These are phyloP conservation scores for Melanogrammus aeglefinus DNA, from an alignment of 2,797 vertebrate species.

Conservation along the genomic window DNA sequence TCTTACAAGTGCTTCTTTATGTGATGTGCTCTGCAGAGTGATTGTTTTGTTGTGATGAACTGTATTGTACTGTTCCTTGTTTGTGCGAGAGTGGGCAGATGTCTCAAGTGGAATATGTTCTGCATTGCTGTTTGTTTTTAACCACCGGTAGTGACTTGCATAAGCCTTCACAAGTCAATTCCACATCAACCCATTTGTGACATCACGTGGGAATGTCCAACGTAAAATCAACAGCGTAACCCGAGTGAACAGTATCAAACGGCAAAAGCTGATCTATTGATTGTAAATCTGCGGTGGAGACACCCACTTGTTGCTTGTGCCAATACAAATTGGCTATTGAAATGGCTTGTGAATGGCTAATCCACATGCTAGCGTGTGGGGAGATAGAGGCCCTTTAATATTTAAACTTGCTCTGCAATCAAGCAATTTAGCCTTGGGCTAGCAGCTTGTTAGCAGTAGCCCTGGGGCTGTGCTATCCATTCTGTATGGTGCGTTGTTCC, in stretches of 20 bases:
- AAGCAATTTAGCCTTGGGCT: background rate
- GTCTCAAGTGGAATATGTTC: no score
- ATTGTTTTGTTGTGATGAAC: background rate
- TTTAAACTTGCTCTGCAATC: background rate
- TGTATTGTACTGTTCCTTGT: background rate
- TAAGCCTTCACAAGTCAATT: background rate
- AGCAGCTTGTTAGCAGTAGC: background rate
- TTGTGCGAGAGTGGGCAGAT: conserved; percentile 18
- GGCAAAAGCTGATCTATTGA: background rate
- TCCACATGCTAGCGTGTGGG: background rate
- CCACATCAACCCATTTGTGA: background rate
- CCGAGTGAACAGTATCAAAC: no score
- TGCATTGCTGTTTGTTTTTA: background rate
- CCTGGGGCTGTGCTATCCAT: background rate
- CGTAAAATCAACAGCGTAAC: background rate
- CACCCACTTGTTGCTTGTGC: background rate
- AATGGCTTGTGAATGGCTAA: background rate
- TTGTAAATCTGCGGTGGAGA: background rate
- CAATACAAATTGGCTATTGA: background rate
- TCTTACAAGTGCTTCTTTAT: conserved; percentile 25
- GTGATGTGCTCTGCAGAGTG: conserved; percentile 27
- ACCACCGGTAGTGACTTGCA: background rate
- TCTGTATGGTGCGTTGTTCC: conserved; percentile 4
- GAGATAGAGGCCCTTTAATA: background rate
- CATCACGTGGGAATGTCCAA: background rate